These are phyloP conservation scores for Bombus vancouverensis DNA, from an alignment of 1,140 invertebrate species.

Conservation along the genomic window DNA sequence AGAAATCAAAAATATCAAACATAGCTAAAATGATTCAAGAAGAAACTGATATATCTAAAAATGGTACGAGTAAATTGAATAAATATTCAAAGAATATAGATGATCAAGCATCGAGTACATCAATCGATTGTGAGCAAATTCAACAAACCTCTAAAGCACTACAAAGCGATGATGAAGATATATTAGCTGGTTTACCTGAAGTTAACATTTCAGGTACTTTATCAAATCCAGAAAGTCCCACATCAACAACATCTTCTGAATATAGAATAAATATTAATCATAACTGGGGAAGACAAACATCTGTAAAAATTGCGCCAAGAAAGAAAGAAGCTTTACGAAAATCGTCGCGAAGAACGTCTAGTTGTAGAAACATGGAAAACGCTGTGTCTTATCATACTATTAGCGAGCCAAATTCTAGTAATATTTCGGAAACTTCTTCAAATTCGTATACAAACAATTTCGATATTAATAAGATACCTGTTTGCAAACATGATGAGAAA, in stretches of 20 bases:
- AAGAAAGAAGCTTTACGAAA: neutral
- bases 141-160: neutral
- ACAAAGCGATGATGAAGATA: slow-evolving; percentile 61
- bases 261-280: neutral
- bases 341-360: neutral
- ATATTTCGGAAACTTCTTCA: neutral
- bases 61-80: neutral
- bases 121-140: neutral
- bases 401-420: neutral
- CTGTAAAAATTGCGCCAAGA: neutral
- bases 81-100: neutral
- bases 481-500: neutral
- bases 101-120: neutral
- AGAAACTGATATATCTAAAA: neutral
- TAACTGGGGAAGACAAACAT: neutral
- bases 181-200: slow-evolving; percentile 66
- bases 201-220: slow-evolving; percentile 67
- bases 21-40: too few species aligned
- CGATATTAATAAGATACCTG: neutral
- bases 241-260: neutral
- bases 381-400: neutral
- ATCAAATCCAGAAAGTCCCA: slow-evolving; percentile 61
- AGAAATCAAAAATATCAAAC: neutral
- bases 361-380: neutral
- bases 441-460: neutral